Evolutionary conservation across 2,888 invertebrate genomes (phyloP).

Genomic region (Agapostemon virescens): DNA sequence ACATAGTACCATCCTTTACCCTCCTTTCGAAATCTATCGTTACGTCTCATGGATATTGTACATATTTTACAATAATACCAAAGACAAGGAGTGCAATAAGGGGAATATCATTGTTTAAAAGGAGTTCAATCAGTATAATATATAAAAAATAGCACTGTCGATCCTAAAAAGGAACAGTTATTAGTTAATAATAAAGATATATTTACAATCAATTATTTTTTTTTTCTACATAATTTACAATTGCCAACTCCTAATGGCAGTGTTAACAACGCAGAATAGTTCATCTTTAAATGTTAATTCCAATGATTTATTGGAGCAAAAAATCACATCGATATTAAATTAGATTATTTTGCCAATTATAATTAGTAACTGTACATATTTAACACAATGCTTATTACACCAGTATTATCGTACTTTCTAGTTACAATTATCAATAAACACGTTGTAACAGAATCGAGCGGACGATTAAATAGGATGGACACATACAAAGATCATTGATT

Average conservation of each 20-base stretch:
- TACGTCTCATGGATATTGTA: constrained; percentile 31
- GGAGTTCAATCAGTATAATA: constrained; percentile 59
- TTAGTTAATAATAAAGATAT: constrained; percentile 80
- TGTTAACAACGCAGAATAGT: constrained; percentile 76
- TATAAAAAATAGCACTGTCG: constrained; percentile 63
- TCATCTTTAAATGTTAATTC: constrained; percentile 66
- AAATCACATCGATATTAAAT: constrained; percentile 74
- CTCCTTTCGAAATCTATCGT: constrained; percentile 44
- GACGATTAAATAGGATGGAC: constrained; percentile 77
- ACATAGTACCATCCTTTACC: constrained; percentile 54
- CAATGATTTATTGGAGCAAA: constrained; percentile 66
- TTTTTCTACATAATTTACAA: constrained; percentile 79
- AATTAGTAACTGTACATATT: constrained; percentile 79
- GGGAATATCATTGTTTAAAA: constrained; percentile 53
- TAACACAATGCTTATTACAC: constrained; percentile 79
- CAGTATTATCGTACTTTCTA: constrained; percentile 75
- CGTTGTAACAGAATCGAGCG: constrained; percentile 76
- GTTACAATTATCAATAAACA: constrained; percentile 76
- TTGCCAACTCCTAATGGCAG: constrained; percentile 78
- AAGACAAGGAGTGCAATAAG: constrained; percentile 49
- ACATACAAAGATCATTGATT: constrained; percentile 74
- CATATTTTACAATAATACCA: constrained; percentile 42
- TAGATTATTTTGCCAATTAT: constrained; percentile 77
- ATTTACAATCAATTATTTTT: constrained; percentile 78
- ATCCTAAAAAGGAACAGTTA: constrained; percentile 70